phyloP scores from a whole-genome alignment of 2,888 invertebrate species.

The Laspeyria flexula region DNA sequence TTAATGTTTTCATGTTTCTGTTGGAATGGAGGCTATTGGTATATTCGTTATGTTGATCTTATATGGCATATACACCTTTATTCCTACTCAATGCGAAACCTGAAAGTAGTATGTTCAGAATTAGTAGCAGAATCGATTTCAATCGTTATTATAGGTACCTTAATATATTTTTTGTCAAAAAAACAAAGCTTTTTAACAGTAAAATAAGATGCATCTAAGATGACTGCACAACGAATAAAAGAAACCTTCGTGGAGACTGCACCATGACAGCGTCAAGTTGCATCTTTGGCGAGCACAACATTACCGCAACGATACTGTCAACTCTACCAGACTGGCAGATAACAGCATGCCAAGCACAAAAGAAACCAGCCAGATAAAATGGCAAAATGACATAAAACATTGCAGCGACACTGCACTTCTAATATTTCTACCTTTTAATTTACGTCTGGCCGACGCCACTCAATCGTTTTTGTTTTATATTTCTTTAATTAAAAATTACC shows the following conservation, averaged over 20 bases:
- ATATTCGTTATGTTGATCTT: not conserved
- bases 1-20: not conserved
- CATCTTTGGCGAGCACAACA: slow-evolving; percentile 43
- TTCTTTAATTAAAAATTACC: slow-evolving; percentile 48
- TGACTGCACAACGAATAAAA: slow-evolving; percentile 4
- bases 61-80: too few species aligned
- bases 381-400: slow-evolving; percentile 47
- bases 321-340: slow-evolving; percentile 49
- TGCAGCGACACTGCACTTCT: slow-evolving; percentile 44
- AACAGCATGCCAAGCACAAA: slow-evolving; percentile 56
- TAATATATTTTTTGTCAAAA: too few species aligned
- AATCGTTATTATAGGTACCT: too few species aligned
- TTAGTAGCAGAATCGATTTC: too few species aligned
- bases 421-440: slow-evolving; percentile 63
- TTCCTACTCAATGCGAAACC: too few species aligned
- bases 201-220: not conserved
- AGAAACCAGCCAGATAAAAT: slow-evolving; percentile 55
- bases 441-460: slow-evolving; percentile 37
- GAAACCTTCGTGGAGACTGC: not conserved
- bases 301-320: slow-evolving; percentile 45
- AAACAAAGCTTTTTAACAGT: not conserved
- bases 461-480: slow-evolving; percentile 47
- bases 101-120: too few species aligned
- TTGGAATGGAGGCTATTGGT: not conserved
- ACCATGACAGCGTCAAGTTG: slow-evolving; percentile 32